Percentiles rank a stretch among this genome's conserved stretches.
phyloP scores from a whole-genome alignment of 2,113 vertebrate genomes.

The Grus americana region DNA sequence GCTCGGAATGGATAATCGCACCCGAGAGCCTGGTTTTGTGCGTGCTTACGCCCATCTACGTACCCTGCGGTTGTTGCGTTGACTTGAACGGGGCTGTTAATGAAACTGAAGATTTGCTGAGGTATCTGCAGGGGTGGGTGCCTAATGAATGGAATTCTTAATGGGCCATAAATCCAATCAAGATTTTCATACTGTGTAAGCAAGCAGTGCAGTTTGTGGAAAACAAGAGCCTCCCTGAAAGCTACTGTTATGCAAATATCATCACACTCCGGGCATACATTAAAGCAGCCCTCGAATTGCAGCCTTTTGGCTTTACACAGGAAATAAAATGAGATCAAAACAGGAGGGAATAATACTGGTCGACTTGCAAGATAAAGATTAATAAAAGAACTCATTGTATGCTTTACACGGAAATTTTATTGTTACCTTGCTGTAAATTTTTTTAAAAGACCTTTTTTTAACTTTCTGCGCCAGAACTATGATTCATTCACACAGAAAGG shows the following conservation, averaged over 20 bases:
- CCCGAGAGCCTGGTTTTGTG: not conserved
- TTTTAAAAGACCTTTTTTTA: not conserved
- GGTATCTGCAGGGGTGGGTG: not conserved
- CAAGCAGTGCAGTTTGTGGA: not conserved
- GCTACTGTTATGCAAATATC: constrained; percentile 16
- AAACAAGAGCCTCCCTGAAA: constrained; percentile 27
- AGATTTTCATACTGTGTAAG: not conserved
- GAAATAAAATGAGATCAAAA: constrained; percentile 15
- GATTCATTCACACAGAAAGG: constrained; percentile 54
- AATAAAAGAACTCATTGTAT: constrained; percentile 3
- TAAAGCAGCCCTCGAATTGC: not conserved
- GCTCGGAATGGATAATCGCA: not conserved
- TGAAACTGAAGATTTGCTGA: not conserved
- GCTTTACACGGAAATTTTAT: not conserved
- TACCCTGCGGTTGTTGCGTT: not conserved
- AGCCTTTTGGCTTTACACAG: constrained; percentile 4
- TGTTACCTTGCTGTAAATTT: not conserved
- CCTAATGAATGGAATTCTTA: not conserved
- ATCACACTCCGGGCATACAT: not conserved
- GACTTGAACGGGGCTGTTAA: not conserved
- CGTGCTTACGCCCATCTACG: accelerated
- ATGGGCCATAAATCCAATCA: not conserved
- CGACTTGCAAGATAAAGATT: not conserved
- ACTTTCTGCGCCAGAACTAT: not conserved
- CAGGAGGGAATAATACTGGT: not conserved